Evolutionary conservation across 2,797 vertebrate species (phyloP), one percentile per base, ranked within the genome.

Genomic region (Anguilla megastoma): DNA sequence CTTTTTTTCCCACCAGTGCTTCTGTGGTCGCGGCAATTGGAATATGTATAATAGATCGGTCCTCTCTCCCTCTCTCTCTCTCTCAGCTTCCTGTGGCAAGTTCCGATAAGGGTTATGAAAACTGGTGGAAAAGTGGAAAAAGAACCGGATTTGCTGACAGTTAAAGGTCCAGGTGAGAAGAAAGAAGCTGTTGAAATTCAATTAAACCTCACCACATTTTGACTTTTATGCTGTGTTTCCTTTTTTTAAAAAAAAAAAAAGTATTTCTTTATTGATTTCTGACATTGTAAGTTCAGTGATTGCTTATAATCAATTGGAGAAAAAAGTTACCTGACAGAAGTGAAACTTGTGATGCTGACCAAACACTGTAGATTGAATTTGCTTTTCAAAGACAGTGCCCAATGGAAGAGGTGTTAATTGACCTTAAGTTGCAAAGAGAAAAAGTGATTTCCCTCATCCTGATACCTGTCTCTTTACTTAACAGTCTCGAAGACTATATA

Each of bases 11-110:
- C 36, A 79, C 18, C 36, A 18, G 12, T 79, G 18, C 14, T 79
- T 41, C n/a, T 79, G 41, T 82, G 24, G 7, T 82, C 8, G 2
- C 50, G 79, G 21, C 8, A n/a, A 50, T 50, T 82, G 21, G 18
- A 82, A 48, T 45, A 10, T n/a, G 21, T 36, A 24, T 82, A 45
- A 82, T 50, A 21, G 45, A 24, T 8, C 4, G 33, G 1, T 41
- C 30, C 8, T 33, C 69, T 79, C 30, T 71, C n/a, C 33, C n/a
- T 30, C 9, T 88, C 21, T 87, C 41, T 86, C 1, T 90, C 69
- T 89, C 58, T 36, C 92, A 99, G 98, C 87, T 96, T 95, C 89
- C 54, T 7, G 83, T 99, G 98, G 98, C 88, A 95, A 0, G 2
- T 97, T 33, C 96, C 96, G 1, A 88, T 99, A 90, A 93, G 86